Base-by-base conservation (phyloP, 1,140 invertebrate species). In the Phortica variegata region DNA sequence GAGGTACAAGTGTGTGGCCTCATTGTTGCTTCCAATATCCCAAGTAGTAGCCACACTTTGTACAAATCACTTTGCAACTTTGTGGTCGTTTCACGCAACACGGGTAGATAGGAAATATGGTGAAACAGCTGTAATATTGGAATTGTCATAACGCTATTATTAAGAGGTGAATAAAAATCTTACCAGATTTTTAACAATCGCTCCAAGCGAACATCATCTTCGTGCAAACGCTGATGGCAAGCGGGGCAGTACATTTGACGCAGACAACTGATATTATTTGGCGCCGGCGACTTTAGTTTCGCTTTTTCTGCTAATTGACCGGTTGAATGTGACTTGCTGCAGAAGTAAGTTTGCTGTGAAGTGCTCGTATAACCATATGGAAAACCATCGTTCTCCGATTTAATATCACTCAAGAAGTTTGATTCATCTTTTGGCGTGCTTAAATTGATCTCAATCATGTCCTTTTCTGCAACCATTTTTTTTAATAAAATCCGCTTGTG, bases 231-330 rank as follows among this genome's bases (percentile, higher is more conserved):
- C 39, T 73, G 65, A 5, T 73, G 50, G 50, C 69, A 73, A 31
- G 69, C 49, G 3, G 69, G 69, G 13, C 69, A 73, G 46, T 73
- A 73, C 69, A 73, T 73, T 51, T 73, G 69, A 0, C 69, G 39
- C 34, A 73, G 41, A 23, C 69, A 73, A 26, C 69, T 73, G 0
- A 73, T 69, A 19, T 66, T 72, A 12, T 57, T 56, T 26, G 65
- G 58, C 6, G 65, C 46, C 10, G 63, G 63, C 23, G 58, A 37
- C 1, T 54, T 38, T 7, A 60, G 60, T 3, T 17, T 17, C 4
- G 68, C 63, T 47, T 68, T 68, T 43, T 63, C 65, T 12, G 63
- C 57, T 47, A 68, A 36, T 38, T 68, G 49, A 0, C 63, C 63
- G 2, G 63, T 68, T 1, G 63, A 69, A 32, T 63, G 60, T 9